Percentiles rank a stretch among this genome's conserved stretches.
These are phyloP conservation scores for Geotrupes spiniger DNA, from an alignment of 2,888 invertebrate species.

Conservation along the genomic window DNA sequence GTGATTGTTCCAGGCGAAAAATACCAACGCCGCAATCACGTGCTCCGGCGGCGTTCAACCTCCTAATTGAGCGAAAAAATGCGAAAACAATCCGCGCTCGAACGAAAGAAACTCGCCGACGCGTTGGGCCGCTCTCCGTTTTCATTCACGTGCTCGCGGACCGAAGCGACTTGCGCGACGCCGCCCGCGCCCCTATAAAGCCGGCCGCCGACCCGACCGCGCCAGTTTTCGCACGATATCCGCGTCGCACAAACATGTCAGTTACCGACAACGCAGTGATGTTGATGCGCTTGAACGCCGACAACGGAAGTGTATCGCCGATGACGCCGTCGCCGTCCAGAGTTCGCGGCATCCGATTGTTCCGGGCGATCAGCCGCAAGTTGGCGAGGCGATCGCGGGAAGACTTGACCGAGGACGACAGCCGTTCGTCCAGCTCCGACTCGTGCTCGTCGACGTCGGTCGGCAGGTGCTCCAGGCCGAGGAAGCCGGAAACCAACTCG, in stretches of 20 bases:
- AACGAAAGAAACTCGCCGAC: no score
- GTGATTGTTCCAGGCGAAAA: no score
- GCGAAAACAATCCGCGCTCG: no score
- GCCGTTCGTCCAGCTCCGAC: constrained; percentile 53
- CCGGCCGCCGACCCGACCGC: constrained; percentile 34
- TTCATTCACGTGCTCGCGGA: constrained; percentile 16
- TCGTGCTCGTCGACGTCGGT: constrained; percentile 47
- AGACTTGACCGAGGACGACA: constrained; percentile 51
- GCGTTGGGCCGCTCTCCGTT: neutral
- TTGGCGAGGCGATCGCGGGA: constrained; percentile 57
- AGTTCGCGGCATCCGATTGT: constrained; percentile 61
- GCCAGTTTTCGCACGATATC: constrained; percentile 27
- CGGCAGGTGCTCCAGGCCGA: constrained; percentile 32
- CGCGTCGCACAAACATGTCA: constrained; percentile 21
- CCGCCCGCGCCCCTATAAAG: constrained; percentile 40
- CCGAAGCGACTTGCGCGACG: constrained; percentile 31
- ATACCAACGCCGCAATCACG: no score
- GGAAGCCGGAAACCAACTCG: constrained; percentile 31
- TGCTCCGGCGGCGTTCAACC: no score
- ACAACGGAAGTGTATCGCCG: constrained; percentile 47
- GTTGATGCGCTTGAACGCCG: constrained; percentile 35
- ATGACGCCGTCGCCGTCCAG: constrained; percentile 56
- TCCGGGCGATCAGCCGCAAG: constrained; percentile 64
- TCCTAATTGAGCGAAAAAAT: no score
- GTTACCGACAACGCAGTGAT: constrained; percentile 33